Percentiles rank a stretch among this genome's conserved stretches.
These are phyloP conservation scores for Oreortyx pictus DNA, from an alignment of 2,797 vertebrate genomes.

Conservation along the genomic window DNA sequence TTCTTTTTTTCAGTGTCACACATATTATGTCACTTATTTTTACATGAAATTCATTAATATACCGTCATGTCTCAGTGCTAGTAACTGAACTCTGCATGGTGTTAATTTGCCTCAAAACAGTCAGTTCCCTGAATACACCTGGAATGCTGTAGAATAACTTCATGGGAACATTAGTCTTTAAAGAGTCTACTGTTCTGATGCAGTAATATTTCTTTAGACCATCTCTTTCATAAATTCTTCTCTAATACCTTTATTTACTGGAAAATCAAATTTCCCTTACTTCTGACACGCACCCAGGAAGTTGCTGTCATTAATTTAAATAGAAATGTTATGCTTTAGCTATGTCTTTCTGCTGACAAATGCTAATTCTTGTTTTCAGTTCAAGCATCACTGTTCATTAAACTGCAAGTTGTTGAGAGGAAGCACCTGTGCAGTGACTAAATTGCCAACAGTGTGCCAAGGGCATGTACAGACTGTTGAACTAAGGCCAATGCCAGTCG, in stretches of 20 bases:
- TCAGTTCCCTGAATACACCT: conserved; percentile 23
- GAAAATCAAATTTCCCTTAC: not conserved
- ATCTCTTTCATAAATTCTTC: too few species aligned
- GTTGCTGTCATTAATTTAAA: not conserved
- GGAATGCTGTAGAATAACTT: not conserved
- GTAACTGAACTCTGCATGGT: not conserved
- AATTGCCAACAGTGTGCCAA: too few species aligned
- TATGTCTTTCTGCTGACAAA: conserved; percentile 18
- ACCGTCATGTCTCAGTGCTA: not conserved
- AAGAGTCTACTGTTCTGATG: not conserved
- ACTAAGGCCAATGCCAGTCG: too few species aligned
- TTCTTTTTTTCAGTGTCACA: not conserved
- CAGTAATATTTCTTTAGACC: not conserved
- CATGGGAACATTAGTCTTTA: not conserved
- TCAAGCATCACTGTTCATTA: not conserved
- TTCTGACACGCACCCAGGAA: not conserved
- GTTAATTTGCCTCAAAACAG: not conserved
- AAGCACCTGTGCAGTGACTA: not conserved
- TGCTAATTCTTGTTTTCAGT: not conserved
- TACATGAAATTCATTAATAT: conserved; percentile 1
- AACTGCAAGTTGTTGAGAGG: not conserved
- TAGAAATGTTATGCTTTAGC: not conserved
- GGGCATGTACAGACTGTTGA: too few species aligned
- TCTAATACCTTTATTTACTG: not conserved
- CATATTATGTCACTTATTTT: not conserved